These are phyloP conservation scores for Clarias macrocephalus DNA, from an alignment of 2,113 vertebrate species.

Conservation along the genomic window DNA sequence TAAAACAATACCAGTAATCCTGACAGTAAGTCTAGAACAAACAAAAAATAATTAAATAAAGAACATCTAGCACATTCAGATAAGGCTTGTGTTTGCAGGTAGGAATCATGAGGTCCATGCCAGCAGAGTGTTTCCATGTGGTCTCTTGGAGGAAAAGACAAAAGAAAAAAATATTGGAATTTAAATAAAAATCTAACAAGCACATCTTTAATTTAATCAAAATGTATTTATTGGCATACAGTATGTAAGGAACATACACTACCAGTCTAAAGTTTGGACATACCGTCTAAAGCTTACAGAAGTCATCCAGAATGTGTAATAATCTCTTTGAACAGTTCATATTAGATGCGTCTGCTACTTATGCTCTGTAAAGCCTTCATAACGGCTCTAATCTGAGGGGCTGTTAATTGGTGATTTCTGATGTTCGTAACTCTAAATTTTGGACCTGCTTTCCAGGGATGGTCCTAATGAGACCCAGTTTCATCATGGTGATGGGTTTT, in stretches of 20 bases:
- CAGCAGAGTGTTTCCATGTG: slow-evolving; percentile 51
- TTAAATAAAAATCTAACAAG: background rate
- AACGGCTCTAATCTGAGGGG: no score
- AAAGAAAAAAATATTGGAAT: background rate
- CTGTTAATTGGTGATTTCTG: no score
- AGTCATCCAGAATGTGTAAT: no score
- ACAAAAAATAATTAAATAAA: background rate
- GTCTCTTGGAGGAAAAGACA: slow-evolving; percentile 13
- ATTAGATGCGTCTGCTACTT: no score
- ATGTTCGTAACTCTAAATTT: no score
- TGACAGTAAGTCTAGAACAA: slow-evolving; percentile 19
- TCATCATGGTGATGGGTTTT: no score
- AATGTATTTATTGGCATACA: background rate
- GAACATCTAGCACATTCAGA: slow-evolving; percentile 40
- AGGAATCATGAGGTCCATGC: slow-evolving; percentile 45
- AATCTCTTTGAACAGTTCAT: no score
- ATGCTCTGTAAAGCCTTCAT: no score
- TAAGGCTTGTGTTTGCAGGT: slow-evolving; percentile 35
- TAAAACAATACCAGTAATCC: background rate
- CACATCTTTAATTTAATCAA: background rate
- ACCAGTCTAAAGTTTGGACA: no score
- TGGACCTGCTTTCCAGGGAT: no score
- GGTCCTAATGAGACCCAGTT: no score
- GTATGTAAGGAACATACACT: background rate
- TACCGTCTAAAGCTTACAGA: no score